Conservation (phyloP, 2,797 vertebrate genomes). For the Mormyrops boulengeri region DNA sequence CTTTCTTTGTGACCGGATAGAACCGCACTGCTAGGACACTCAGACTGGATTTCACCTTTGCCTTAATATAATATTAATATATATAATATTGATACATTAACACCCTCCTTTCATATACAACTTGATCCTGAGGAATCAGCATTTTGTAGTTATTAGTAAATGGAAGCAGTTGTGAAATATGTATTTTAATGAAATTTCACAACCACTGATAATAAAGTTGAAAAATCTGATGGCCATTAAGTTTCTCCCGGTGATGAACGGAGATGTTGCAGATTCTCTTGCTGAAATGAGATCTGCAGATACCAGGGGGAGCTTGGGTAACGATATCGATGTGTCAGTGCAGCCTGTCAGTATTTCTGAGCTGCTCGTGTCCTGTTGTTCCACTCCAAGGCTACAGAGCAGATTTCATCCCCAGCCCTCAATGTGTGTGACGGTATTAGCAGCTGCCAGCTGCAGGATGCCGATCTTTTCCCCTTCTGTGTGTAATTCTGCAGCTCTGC, state of each 20-base stretch:
- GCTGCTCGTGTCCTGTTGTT: not conserved
- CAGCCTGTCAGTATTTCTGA: not conserved
- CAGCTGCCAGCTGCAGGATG: not conserved
- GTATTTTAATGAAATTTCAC: not conserved
- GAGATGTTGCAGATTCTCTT: not conserved
- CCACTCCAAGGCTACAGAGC: not conserved
- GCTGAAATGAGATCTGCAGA: not conserved
- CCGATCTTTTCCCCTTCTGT: not conserved
- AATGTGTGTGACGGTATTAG: not conserved
- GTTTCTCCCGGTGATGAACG: not conserved
- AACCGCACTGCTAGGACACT: not conserved
- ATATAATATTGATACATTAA: not conserved
- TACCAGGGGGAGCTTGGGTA: not conserved
- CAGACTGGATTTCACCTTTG: not conserved
- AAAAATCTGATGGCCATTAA: not conserved
- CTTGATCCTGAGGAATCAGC: not conserved
- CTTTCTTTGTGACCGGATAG: not conserved
- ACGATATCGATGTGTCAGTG: not conserved
- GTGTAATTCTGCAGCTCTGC: not conserved
- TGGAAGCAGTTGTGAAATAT: not conserved
- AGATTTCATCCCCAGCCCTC: not conserved
- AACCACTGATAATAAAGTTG: not conserved
- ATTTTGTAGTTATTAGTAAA: not conserved
- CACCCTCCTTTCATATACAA: not conserved
- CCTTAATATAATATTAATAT: not conserved